Base-by-base conservation (phyloP, 1,140 invertebrate genomes). In the Phthorimaea operculella region DNA sequence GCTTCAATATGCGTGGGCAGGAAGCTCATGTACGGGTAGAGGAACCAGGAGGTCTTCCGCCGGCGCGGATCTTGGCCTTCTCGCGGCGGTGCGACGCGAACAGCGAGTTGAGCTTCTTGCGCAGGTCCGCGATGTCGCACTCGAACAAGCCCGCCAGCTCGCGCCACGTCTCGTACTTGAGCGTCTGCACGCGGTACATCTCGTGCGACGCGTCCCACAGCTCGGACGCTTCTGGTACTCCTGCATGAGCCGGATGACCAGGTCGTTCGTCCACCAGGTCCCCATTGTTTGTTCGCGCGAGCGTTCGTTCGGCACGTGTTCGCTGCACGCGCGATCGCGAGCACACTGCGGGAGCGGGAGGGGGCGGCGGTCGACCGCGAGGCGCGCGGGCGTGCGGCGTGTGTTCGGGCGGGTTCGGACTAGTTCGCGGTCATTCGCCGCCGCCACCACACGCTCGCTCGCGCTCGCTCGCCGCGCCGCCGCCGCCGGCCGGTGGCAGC, bases 51-150 rank as follows among this genome's bases (percentile, higher is more conserved):
- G 0, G 77, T 75, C 0, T 55, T 58, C 1, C 66, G 0, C 79
- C 79, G 5, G 48, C 21, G 0, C 77, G 66, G 5, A 83, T 68
- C 52, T 75, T 80, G 8, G 54, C 54, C 51, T 79, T 81, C 64
- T 85, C 82, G 1, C 82, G 64, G 4, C 82, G 61, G 16, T 83
- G 71, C 11, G 82, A 85, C 0, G 82, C 82, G 49, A 83, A 76
- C 4, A 85, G 62, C 1, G 79, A 83, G 57, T 80, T 80, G 48
- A 85, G 55, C 36, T 85, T 85, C 70, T 77, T 82, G 14, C 68
- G 52, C 53, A 85, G 39, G 48, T 82, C 76, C 0, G 62, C 52
- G 4, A 83, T 68, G 9, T 82, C 76, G 48, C 79, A 83, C 3
- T 78, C 64, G 59, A 80, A 82, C 0, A 56, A 33, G 8, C 58